Evolutionary conservation across 2,797 vertebrate genomes (phyloP), one percentile per base, ranked within the genome.

Genomic region (Oophaga sylvatica): DNA sequence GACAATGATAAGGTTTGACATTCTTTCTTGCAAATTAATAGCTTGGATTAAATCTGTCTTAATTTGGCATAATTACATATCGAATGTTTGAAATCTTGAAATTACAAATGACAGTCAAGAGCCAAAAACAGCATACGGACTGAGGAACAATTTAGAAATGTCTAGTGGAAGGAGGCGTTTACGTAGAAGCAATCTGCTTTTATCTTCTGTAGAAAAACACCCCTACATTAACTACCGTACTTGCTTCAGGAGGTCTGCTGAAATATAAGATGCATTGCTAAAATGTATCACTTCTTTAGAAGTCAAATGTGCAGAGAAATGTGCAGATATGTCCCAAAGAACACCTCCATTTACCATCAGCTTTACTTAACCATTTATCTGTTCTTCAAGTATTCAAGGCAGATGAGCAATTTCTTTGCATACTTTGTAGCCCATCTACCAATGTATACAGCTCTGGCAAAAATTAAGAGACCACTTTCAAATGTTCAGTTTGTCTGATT

Each of bases 61-160:
- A 56, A 16, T 45, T 79, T 76, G 26, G 62, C 70, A 87, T 65
- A 81, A 82, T 77, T 59, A 70, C 53, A 62, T 87, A 67, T 65
- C 26, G 19, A 81, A 76, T 71, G 17, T 77, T 65, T 62, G 65
- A 68, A 63, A 76, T 84, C 76, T 57, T 84, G 75, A 71, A 88
- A 71, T 59, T 22, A 57, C 5, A 31, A 81, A 48, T 63, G 35
- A 71, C 67, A 71, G 81, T 71, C 60, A 83, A 83, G 60, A 56
- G 48, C 22, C 48, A 84, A 63, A 60, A 31, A n/a, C 57, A 75
- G 31, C 87, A 84, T 88, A 88, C 35, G 87, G 81, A 48, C 76
- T 53, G 75, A 60, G 68, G n/a, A 29, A 31, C 45, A 59, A 77
- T 60, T 80, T 79, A 16, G 15, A 20, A 31, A 82, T 1, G 5